Evolutionary conservation across 2,113 vertebrate species (phyloP), one percentile per base, ranked within the genome.

Genomic region (Trachemys scripta): DNA sequence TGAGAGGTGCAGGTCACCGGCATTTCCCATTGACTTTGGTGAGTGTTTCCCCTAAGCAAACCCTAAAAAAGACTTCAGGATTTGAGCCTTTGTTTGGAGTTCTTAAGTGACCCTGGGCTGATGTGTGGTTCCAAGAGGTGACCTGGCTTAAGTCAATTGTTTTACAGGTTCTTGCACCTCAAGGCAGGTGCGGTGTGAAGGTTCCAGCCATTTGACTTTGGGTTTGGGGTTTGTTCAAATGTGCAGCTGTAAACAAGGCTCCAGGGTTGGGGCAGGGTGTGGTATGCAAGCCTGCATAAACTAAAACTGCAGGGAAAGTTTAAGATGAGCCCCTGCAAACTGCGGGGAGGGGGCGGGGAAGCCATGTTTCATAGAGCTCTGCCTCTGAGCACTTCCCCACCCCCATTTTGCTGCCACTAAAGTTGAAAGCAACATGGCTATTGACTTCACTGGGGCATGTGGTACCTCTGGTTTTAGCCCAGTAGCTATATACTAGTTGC

Each of bases 401-500:
- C 4, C 12, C 14, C 7, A 17, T 65, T 65, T 65, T 75, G 72
- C n/a, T 75, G 72, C 72, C 38, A 75, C 38, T 75, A 11, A 24
- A 75, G 10, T 75, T 16, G 20, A 42, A 75, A 75, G 10, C 22
- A 75, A 24, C 19, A 13, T 3, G 5, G 38, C 72, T 11, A 42
- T 12, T 42, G n/a, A 38, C 72, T 75, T 75, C 69, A 42, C 12
- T 22, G 20, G 35, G n/a, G 20, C n/a, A 19, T 29, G 11, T 59
- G 24, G 6, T 51, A 27, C 45, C 4, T n/a, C 82, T 10, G 25
- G 0, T 1, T 22, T 2, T 35, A 49, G 12, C 53, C n/a, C 53
- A 69, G 1, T 0, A 0, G 2, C 2, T 20, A 13, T 10, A 19
- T n/a, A 69, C 31, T 62, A 62, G 29, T 62, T 62, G 59, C 11